phyloP scores from a whole-genome alignment of 1,140 invertebrate genomes.

The Neodiprion fabricii region DNA sequence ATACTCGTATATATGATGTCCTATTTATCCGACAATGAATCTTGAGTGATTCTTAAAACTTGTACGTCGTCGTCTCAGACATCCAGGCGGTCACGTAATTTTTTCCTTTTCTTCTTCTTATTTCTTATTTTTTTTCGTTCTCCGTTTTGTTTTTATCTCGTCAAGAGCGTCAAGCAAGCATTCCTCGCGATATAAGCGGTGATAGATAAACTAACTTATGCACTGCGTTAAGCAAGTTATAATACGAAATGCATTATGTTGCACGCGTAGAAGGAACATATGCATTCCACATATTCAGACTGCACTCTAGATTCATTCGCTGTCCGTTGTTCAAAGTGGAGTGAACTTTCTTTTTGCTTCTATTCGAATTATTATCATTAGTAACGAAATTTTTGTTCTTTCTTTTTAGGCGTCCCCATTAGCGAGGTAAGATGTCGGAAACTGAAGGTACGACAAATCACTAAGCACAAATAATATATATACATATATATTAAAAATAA shows the following conservation, averaged over 20 bases:
- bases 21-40: no score
- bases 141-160: not conserved
- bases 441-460: conserved; percentile 2
- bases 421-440: conserved; percentile 3
- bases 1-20: no score
- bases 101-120: not conserved
- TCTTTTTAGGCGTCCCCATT: conserved; percentile 1
- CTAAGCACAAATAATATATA: no score
- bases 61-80: no score
- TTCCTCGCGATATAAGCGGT: not conserved
- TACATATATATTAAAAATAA: no score
- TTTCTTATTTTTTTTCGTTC: not conserved
- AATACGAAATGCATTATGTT: not conserved
- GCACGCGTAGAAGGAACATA: not conserved
- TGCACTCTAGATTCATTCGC: no score
- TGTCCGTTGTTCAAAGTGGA: no score
- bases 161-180: conserved; percentile 2
- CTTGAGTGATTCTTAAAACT: no score
- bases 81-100: no score
- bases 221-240: not conserved
- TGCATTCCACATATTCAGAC: no score
- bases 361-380: not conserved
- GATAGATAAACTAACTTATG: not conserved
- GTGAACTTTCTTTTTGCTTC: no score
- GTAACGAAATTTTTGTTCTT: not conserved